Base-by-base conservation (phyloP, 2,888 invertebrate species). In the Lepidocyrtoides sp. region DNA sequence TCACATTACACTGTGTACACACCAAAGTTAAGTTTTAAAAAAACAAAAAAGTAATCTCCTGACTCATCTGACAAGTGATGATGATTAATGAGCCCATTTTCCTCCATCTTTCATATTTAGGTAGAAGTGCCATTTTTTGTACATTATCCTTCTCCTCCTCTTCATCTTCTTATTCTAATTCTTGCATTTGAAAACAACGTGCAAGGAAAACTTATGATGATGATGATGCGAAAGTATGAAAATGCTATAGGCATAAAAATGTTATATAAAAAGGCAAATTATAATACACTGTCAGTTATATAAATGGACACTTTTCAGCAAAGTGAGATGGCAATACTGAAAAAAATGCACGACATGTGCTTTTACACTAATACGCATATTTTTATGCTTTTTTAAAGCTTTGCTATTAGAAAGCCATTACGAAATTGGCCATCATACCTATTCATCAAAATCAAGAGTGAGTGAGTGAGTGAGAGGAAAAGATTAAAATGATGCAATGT, bases 61-160 rank as follows among this genome's bases (percentile, higher is more conserved):
- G 82, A 89, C 82, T 72, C 89, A 89, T 89, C 89, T 89, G 89
- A 89, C 89, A 89, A 60, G 72, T 89, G 89, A 89, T 82, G 82
- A 82, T 89, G 89, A 89, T 89, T 82, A 89, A 89, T 83, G 89
- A 89, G 72, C 72, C n/a, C 54, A 77, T 77, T 87, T 87, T 63
- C 79, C 54, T 79, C n/a, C 81, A 81, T 81, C 81, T 54, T 81
- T 82, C 82, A 82, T 63, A 36, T 79, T 79, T 79, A 32, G 29
- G 79, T 54, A 51, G 79, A 79, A 51, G 79, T 79, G 79, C 57
- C 54, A 79, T 79, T 79, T 79, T 79, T 79, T 79, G 75, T 79
- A 79, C 79, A 79, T 79, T 79, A 79, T 79, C 79, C 79, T 54
- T 29, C 41, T 75, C 17, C 72, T 54, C 32, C 79, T 79, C 54